Percentiles rank a stretch among this genome's conserved stretches.
Conservation (phyloP, 2,888 invertebrate species). For the Caenorhabditis zanzibari region DNA sequence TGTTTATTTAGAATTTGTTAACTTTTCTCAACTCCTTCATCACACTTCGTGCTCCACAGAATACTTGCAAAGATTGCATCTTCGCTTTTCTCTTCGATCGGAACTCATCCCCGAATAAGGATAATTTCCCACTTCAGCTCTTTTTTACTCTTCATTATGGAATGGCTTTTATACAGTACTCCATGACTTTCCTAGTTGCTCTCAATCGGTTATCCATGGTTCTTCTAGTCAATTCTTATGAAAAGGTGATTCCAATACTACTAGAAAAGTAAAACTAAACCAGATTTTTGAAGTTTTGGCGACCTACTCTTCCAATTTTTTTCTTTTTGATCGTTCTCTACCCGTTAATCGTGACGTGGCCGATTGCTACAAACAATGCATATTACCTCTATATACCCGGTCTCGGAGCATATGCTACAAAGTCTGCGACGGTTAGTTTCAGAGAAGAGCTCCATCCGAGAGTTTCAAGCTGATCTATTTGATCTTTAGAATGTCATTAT, state of each 20-base stretch:
- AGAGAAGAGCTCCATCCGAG: too few species aligned
- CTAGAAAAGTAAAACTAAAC: neutral
- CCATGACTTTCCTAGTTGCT: constrained; percentile 52
- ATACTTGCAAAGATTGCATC: constrained; percentile 58
- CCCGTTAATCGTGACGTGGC: constrained; percentile 39
- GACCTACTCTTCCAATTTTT: constrained; percentile 21
- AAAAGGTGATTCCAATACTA: constrained; percentile 18
- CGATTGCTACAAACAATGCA: constrained; percentile 30
- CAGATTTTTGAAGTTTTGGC: constrained; percentile 28
- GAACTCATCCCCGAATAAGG: constrained; percentile 4
- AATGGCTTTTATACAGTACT: constrained; percentile 60
- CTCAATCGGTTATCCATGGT: constrained; percentile 60
- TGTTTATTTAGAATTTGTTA: constrained; percentile 52
- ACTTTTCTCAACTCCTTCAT: constrained; percentile 64
- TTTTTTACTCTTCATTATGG: constrained; percentile 58
- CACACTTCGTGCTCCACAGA: constrained; percentile 62
- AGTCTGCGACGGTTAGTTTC: constrained; percentile 9
- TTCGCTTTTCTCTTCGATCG: constrained; percentile 53
- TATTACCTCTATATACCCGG: constrained; percentile 33
- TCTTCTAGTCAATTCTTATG: constrained; percentile 39
- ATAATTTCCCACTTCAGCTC: constrained; percentile 29
- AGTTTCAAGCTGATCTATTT: too few species aligned
- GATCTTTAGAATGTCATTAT: neutral
- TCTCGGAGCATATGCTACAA: constrained; percentile 33
- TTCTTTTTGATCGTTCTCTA: constrained; percentile 9